Base-by-base conservation (phyloP, 2,888 invertebrate genomes). In the Eupithecia dodoneata region DNA sequence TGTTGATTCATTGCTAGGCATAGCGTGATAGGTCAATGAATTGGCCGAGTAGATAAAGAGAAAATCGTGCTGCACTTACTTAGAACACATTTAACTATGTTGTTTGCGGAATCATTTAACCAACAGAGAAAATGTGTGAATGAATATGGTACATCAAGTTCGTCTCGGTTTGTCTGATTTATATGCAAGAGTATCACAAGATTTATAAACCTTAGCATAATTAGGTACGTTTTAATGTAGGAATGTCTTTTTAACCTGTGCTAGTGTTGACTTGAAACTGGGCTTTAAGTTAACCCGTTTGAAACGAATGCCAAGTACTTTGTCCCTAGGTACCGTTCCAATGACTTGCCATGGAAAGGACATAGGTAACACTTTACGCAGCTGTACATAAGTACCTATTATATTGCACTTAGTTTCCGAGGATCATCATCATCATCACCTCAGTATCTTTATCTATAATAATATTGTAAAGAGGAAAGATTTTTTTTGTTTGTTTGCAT, bases 11-110 rank as follows among this genome's bases (percentile, higher is more conserved):
- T 71, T 77, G 30, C 49, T 83, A 63, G 55, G 55, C 55, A 59
- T 59, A 75, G 86, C 89, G 89, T 89, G 89, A 88, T 89, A 87
- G 87, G 87, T 87, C 85, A 87, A 81, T 85, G 71, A 82, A 82
- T 82, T 82, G 77, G 79, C 82, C 6, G 15, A 59, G 63, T 30
- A 63, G 63, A 63, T 63, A 59, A 9, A 59, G 83, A 79, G 85
- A 82, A 83, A 86, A 84, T 83, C 85, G 85, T 86, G 88, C 84
- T 83, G 47, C 42, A 73, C 15, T 72, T 65, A 72, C 18, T 47
- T 63, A 4, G 52, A 30, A 55, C 52, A 30, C 18, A 74, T 70
- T 74, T 59, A 73, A 41, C 49, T 66, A 59, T 59, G 55, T 18
- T 59, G 13, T 74, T 69, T 49, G 30, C 55, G 30, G 42, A 74